Evolutionary conservation across 2,888 invertebrate genomes (phyloP), one percentile per base, ranked within the genome.

Genomic region (Netelia fuscicornis): DNA sequence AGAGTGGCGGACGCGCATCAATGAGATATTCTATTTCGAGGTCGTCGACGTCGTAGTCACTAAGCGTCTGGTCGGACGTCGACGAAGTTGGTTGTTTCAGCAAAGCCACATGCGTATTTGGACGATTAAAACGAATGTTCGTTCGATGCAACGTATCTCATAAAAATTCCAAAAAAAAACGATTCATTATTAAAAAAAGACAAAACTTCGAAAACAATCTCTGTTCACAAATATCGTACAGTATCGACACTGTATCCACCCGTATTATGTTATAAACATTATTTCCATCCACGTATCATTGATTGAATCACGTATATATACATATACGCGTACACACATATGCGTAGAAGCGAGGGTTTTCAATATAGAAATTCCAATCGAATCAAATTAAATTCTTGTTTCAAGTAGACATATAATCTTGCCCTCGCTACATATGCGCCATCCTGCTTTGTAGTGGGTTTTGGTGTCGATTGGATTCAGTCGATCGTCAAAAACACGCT

Each of bases 1-100:
- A 30, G 30, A n/a, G 17, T 17, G 77, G 60, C 76, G 82, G 84
- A 77, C 70, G 85, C 76, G 81, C 85, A 85, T 85, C 85, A 85
- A 85, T 85, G 85, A 81, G 82, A 79, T 72, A 79, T 82, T 85
- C 85, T 85, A 85, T 85, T 85, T 85, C 79, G 79, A 82, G 79
- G 75, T 82, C 75, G 85, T 76, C 85, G 85, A 81, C 75, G 75
- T 76, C 75, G 70, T 77, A 77, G 84, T 71, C 75, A 75, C 74
- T 85, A 78, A 52, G 30, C 70, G 75, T 85, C 65, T 78, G 48
- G 11, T 48, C 13, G 48, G 48, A 48, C 48, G 10, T 13, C 13
- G 48, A 48, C 11, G 5, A 48, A 67, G 58, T 76, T 68, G 9
- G 56, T 30, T 23, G 44, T 67, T 68, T 60, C 64, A 58, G 54